Conservation (phyloP, 2,888 invertebrate species). For the Teleiodes luculella region DNA sequence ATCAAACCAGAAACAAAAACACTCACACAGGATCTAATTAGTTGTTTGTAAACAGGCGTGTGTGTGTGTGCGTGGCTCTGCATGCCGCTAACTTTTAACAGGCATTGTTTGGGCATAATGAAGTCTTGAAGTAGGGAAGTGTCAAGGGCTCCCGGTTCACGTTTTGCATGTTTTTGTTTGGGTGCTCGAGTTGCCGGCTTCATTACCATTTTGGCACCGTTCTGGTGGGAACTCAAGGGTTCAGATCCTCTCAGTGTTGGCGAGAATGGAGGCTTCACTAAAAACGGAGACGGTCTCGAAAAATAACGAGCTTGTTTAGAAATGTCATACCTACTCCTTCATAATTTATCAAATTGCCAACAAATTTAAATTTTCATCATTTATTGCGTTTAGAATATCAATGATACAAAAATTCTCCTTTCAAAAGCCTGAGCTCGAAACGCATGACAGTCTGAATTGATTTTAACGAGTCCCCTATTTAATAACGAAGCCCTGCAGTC, state of each 20-base stretch:
- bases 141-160: slow-evolving; percentile 49
- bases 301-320: not conserved
- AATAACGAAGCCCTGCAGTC: slow-evolving; percentile 41
- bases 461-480: slow-evolving; percentile 26
- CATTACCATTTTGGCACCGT: slow-evolving; percentile 36
- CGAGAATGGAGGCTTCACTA: not conserved
- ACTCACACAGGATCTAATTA: slow-evolving; percentile 62
- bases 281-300: not conserved
- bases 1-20: slow-evolving; percentile 40
- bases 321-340: not conserved
- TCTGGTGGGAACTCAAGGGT: not conserved
- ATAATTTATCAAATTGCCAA: no score
- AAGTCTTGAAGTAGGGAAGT: slow-evolving; percentile 56
- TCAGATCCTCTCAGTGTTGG: not conserved
- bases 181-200: slow-evolving; percentile 35
- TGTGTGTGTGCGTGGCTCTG: slow-evolving; percentile 38
- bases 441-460: slow-evolving; percentile 5
- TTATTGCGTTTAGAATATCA: no score
- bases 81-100: slow-evolving; percentile 35
- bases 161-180: slow-evolving; percentile 62
- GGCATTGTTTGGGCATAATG: slow-evolving; percentile 55
- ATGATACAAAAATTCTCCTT: not conserved
- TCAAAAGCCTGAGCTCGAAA: not conserved
- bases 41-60: slow-evolving; percentile 64
- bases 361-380: no score